Conservation (phyloP, 2,797 vertebrate genomes). For the Rhodeus uyekii region DNA sequence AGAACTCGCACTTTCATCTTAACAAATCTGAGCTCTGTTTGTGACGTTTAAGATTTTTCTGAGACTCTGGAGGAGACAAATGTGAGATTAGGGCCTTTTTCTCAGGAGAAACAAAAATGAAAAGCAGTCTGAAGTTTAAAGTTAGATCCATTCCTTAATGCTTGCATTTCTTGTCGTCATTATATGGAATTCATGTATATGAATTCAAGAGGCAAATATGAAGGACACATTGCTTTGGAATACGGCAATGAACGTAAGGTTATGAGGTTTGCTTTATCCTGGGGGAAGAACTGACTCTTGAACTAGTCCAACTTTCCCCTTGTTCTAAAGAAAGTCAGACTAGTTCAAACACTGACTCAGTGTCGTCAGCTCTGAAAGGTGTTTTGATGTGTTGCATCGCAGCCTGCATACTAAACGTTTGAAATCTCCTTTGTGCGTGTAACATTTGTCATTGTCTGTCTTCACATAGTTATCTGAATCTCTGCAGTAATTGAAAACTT, state of each 20-base stretch:
- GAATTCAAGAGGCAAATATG: not conserved
- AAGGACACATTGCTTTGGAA: not conserved
- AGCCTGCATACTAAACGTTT: not conserved
- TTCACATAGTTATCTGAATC: not conserved
- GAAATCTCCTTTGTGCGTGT: constrained; percentile 1
- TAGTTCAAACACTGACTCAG: not conserved
- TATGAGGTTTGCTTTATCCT: not conserved
- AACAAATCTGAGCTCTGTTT: constrained; percentile 1
- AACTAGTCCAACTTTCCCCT: constrained; percentile 5
- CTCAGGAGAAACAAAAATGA: not conserved
- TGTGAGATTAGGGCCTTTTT: constrained; percentile 1
- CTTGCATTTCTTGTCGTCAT: not conserved
- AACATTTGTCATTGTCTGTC: not conserved
- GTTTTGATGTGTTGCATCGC: constrained; percentile 19
- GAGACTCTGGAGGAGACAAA: not conserved
- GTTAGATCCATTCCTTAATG: not conserved
- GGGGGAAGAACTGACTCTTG: not conserved
- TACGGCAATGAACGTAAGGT: not conserved
- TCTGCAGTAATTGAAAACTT: not conserved
- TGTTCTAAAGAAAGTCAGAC: constrained; percentile 3
- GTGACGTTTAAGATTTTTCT: constrained; percentile 7
- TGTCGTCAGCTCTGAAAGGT: not conserved
- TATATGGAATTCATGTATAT: not conserved
- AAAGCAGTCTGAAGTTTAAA: not conserved
- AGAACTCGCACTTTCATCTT: constrained; percentile 11